A percentile compares a stretch with the other conserved stretches of the same genome.
phyloP scores from a whole-genome alignment of 2,113 vertebrate species.

The Stercorarius parasiticus region DNA sequence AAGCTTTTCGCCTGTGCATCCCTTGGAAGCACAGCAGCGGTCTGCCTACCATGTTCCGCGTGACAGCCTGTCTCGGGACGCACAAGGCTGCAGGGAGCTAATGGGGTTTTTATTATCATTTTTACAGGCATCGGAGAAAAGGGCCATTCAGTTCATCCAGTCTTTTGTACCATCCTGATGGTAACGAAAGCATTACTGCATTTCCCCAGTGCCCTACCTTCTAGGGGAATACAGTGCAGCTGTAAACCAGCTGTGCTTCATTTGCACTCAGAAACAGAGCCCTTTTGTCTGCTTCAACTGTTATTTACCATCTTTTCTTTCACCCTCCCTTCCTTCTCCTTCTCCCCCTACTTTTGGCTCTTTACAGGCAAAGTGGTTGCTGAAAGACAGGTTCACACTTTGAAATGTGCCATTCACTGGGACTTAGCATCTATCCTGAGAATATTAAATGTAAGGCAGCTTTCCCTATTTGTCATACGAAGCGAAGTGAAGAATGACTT shows the following conservation, averaged over 20 bases:
- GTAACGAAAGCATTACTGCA: background rate
- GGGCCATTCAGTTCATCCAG: background rate
- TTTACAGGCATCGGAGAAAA: background rate
- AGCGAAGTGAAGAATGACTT: background rate
- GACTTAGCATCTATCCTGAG: background rate
- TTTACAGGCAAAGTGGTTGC: slow-evolving; percentile 40
- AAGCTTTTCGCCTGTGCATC: background rate
- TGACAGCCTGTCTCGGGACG: background rate
- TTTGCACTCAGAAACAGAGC: slow-evolving; percentile 70
- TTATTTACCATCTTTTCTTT: slow-evolving; percentile 44
- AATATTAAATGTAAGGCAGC: background rate
- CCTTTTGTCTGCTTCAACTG: slow-evolving; percentile 71
- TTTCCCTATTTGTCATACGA: background rate
- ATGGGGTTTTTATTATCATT: background rate
- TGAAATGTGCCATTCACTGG: slow-evolving; percentile 11
- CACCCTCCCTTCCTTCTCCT: background rate
- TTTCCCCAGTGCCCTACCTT: slow-evolving; percentile 53
- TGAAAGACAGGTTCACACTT: slow-evolving; percentile 50
- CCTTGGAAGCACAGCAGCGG: background rate
- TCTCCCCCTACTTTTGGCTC: background rate
- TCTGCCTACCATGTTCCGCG: background rate
- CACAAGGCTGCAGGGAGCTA: background rate
- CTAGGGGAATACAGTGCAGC: slow-evolving; percentile 39
- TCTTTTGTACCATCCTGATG: slow-evolving; percentile 17
- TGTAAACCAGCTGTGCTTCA: slow-evolving; percentile 77